Evolutionary conservation across 1,140 invertebrate species (phyloP).

Genomic region (Drosophila nebulosa): DNA sequence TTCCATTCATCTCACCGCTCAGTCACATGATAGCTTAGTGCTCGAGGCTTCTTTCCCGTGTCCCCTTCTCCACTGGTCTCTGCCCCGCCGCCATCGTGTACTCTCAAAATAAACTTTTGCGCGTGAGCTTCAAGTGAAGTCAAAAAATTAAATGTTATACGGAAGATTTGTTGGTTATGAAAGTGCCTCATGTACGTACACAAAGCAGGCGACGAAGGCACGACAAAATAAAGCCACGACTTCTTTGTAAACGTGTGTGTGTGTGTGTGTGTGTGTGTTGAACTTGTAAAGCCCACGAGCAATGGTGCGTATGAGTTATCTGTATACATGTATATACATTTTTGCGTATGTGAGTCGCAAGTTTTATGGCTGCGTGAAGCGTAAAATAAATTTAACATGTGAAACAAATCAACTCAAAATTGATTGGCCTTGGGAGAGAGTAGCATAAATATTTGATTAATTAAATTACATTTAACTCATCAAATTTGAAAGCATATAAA

Average conservation of each 20-base stretch:
- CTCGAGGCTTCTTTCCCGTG: neutral
- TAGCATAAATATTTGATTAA: slow-evolving; percentile 49
- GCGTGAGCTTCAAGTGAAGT: slow-evolving; percentile 50
- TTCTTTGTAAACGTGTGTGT: neutral
- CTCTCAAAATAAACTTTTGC: slow-evolving; percentile 25
- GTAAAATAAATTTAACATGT: slow-evolving; percentile 48
- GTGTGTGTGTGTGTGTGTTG: neutral
- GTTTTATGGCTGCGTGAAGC: slow-evolving; percentile 32
- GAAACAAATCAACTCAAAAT: slow-evolving; percentile 42
- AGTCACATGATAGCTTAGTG: slow-evolving; percentile 16
- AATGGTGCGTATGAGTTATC: slow-evolving; percentile 61
- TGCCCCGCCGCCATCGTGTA: neutral
- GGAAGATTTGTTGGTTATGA: slow-evolving; percentile 56
- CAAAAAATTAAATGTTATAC: slow-evolving; percentile 71
- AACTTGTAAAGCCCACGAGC: slow-evolving; percentile 5
- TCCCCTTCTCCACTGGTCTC: neutral
- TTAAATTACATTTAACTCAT: slow-evolving; percentile 59
- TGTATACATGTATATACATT: neutral
- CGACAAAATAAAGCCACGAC: neutral
- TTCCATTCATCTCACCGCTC: neutral
- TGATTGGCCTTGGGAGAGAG: slow-evolving; percentile 20
- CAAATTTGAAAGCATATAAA: slow-evolving; percentile 29
- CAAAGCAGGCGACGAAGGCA: neutral
- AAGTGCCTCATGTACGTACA: slow-evolving; percentile 2
- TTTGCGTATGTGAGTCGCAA: slow-evolving; percentile 26